phyloP scores from a whole-genome alignment of 2,113 vertebrate species.

The Megalops atlanticus region DNA sequence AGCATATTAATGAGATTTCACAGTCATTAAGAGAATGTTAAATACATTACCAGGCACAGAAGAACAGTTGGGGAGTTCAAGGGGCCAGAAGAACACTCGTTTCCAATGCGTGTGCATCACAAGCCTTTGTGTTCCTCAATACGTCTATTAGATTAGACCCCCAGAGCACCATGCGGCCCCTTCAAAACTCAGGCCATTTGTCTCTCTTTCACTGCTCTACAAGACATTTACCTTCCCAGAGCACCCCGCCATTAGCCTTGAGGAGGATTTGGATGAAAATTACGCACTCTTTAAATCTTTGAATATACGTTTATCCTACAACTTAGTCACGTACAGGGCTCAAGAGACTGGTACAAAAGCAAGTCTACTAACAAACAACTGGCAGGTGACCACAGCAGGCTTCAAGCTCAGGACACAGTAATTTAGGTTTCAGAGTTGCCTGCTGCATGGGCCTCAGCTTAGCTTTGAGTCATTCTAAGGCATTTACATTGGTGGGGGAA shows the following conservation, averaged over 20 bases:
- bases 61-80: slow-evolving; percentile 33
- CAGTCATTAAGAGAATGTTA: slow-evolving; percentile 66
- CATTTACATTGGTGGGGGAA: neutral
- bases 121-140: slow-evolving; percentile 41
- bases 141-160: slow-evolving; percentile 58
- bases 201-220: slow-evolving; percentile 18
- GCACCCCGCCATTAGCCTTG: neutral
- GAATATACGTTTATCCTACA: neutral
- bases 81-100: slow-evolving; percentile 48
- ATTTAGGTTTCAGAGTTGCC: neutral
- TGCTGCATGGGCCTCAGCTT: neutral
- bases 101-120: slow-evolving; percentile 48
- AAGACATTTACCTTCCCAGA: slow-evolving; percentile 27
- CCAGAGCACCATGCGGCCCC: slow-evolving; percentile 7
- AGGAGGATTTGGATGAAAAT: neutral
- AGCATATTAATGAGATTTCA: slow-evolving; percentile 75
- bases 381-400: neutral
- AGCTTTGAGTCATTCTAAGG: neutral
- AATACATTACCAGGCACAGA: slow-evolving; percentile 60
- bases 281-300: slow-evolving; percentile 5
- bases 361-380: neutral
- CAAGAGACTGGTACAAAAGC: neutral
- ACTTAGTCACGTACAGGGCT: neutral
- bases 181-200: slow-evolving; percentile 21
- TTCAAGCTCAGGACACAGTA: neutral